These are phyloP conservation scores for Carabus problematicus DNA, from an alignment of 2,888 invertebrate species.

Conservation along the genomic window DNA sequence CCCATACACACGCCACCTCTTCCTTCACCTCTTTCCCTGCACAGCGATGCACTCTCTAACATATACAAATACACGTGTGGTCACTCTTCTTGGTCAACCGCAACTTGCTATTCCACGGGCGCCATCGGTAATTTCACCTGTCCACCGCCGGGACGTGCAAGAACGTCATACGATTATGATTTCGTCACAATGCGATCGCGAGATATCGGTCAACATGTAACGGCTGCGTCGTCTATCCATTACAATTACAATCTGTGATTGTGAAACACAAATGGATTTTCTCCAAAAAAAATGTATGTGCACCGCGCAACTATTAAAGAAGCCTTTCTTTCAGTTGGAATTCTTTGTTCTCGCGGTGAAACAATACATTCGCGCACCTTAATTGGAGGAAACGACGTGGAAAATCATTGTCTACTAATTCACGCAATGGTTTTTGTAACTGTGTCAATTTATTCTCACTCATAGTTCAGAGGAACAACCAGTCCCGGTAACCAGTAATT, in stretches of 20 bases:
- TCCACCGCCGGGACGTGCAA: conserved; percentile 21
- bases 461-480: too few species aligned
- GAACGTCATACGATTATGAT: conserved; percentile 36
- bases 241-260: too few species aligned
- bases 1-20: conserved; percentile 12
- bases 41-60: not conserved
- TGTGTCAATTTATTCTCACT: conserved; percentile 15
- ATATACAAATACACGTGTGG: not conserved
- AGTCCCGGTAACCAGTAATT: too few species aligned
- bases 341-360: conserved; percentile 11
- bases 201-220: too few species aligned
- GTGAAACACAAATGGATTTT: too few species aligned
- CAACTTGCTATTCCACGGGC: conserved; percentile 30
- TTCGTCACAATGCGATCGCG: conserved; percentile 23
- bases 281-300: too few species aligned
- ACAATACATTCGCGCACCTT: conserved; percentile 20
- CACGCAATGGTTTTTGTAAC: conserved; percentile 23
- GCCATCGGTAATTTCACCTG: conserved; percentile 32
- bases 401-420: conserved; percentile 19
- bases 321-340: conserved; percentile 6
- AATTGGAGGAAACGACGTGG: conserved; percentile 19
- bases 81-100: conserved; percentile 4
- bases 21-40: conserved; percentile 15
- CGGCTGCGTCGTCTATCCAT: too few species aligned
- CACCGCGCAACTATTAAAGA: too few species aligned